phyloP scores from a whole-genome alignment of 2,113 vertebrate genomes.

The Bettongia penicillata region DNA sequence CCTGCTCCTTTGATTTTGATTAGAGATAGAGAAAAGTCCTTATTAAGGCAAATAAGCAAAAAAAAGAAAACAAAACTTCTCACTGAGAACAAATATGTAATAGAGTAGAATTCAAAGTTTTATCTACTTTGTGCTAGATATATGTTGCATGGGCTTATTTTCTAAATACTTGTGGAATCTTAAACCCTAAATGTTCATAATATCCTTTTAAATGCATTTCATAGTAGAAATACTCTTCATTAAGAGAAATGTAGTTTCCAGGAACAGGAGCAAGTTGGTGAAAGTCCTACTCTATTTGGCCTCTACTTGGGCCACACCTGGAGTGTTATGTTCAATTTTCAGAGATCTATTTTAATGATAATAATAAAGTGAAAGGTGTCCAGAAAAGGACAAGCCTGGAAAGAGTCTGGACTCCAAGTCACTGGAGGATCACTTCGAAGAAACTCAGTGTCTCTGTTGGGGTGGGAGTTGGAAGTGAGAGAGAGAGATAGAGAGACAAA shows the following conservation, averaged over 20 bases:
- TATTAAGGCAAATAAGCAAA: slow-evolving; percentile 46
- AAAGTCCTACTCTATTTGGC: background rate
- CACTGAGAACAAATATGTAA: background rate
- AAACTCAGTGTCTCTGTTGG: background rate
- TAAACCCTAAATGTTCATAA: background rate
- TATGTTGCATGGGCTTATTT: background rate
- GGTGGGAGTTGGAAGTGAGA: background rate
- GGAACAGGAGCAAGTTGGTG: background rate
- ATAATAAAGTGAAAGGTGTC: background rate
- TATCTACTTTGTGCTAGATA: background rate
- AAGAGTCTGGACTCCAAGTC: background rate
- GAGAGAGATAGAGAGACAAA: background rate
- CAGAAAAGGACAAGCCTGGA: background rate
- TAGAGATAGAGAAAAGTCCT: slow-evolving; percentile 62
- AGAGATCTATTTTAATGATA: background rate
- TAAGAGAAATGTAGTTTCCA: background rate
- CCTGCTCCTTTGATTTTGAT: slow-evolving; percentile 73
- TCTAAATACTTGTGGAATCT: background rate
- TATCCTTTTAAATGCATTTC: background rate
- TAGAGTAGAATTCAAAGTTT: background rate
- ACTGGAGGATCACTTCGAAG: background rate
- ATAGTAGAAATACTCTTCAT: background rate
- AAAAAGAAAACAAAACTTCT: background rate
- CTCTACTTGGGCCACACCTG: background rate
- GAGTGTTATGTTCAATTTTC: background rate